A percentile compares a stretch with the other conserved stretches of the same genome.
Evolutionary conservation across 1,140 invertebrate species (phyloP).

Genomic region (Trigoniulus corallinus): DNA sequence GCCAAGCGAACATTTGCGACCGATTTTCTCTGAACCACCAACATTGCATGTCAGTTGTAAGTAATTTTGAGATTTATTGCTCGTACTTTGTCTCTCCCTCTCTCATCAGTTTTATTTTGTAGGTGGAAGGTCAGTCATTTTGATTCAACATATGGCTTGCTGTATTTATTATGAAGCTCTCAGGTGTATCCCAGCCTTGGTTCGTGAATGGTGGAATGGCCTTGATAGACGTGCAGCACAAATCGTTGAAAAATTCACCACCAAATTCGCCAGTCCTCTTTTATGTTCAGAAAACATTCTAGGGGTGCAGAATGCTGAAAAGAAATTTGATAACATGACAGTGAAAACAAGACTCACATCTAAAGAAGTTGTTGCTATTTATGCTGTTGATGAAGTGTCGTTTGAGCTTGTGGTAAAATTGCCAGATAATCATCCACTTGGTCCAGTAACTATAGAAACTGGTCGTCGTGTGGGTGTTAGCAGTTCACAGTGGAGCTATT

Average conservation of each 20-base stretch:
- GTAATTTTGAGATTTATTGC: too few relatives aligned
- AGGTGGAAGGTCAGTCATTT: too few relatives aligned
- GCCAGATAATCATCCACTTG: slow-evolving; percentile 62
- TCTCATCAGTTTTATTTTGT: too few relatives aligned
- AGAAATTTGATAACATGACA: slow-evolving; percentile 48
- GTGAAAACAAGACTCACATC: slow-evolving; percentile 47
- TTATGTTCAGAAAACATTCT: slow-evolving; percentile 52
- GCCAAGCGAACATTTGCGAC: background rate
- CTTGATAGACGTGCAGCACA: slow-evolving; percentile 44
- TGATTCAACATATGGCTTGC: slow-evolving; percentile 48
- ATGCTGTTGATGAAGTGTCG: slow-evolving; percentile 60
- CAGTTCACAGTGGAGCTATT: slow-evolving; percentile 45
- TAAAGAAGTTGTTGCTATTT: slow-evolving; percentile 58
- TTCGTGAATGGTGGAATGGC: slow-evolving; percentile 61
- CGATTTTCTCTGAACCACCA: background rate
- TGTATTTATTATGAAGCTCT: slow-evolving; percentile 45
- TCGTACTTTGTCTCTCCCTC: too few relatives aligned
- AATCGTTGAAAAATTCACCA: slow-evolving; percentile 56
- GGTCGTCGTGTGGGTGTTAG: slow-evolving; percentile 41
- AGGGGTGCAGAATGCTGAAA: slow-evolving; percentile 30
- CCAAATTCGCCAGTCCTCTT: slow-evolving; percentile 47
- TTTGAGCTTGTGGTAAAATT: slow-evolving; percentile 61
- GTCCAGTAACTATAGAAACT: slow-evolving; percentile 47
- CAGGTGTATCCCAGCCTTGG: slow-evolving; percentile 51
- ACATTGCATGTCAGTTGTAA: too few relatives aligned